Evolutionary conservation across 2,113 vertebrate species (phyloP).

Genomic region (Paramormyrops kingsleyae): DNA sequence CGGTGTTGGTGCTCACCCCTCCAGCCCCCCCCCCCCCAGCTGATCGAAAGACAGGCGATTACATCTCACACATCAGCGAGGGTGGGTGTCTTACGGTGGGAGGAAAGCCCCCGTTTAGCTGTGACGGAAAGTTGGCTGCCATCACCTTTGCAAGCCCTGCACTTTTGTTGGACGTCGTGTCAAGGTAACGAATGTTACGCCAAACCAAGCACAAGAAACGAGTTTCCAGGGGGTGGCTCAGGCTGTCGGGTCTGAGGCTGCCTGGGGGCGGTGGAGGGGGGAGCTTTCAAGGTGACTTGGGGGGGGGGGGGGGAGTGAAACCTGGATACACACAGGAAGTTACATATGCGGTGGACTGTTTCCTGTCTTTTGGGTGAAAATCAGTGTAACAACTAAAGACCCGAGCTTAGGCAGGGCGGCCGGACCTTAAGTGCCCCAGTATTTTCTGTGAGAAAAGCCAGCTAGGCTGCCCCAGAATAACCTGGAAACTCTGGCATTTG

Average conservation of each 20-base stretch:
- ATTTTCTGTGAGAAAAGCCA: neutral
- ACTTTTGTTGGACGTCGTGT: neutral
- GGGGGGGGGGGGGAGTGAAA: neutral
- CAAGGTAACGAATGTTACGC: neutral
- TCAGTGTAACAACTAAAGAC: neutral
- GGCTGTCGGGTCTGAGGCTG: neutral
- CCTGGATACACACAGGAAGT: neutral
- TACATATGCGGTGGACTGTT: neutral
- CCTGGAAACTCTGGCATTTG: neutral
- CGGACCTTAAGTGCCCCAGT: neutral
- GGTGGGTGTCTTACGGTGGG: neutral
- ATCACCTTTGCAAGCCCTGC: neutral
- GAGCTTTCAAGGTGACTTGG: neutral
- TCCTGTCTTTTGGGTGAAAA: neutral
- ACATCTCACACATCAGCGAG: neutral
- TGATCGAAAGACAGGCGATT: neutral
- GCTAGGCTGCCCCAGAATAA: no score
- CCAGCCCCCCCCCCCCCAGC: neutral
- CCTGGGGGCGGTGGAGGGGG: neutral
- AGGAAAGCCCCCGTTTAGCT: neutral
- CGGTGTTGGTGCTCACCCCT: neutral
- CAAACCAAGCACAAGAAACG: neutral
- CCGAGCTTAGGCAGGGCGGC: neutral
- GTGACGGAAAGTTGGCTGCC: neutral
- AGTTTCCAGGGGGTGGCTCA: neutral